Evolutionary conservation across 2,888 invertebrate species (phyloP).

Genomic region (Anarsia innoxiella): DNA sequence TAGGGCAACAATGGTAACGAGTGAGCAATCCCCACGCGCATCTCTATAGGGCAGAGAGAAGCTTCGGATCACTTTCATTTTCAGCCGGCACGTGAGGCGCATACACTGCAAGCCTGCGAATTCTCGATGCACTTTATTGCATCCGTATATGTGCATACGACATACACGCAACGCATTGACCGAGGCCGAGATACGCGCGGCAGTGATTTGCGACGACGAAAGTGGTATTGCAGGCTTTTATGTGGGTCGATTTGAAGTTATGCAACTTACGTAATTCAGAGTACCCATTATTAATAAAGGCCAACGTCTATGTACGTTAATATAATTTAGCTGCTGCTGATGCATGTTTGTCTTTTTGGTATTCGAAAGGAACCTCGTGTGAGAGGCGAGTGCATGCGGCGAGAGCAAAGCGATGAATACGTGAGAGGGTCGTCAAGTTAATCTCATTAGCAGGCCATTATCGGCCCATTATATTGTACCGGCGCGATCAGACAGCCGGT

Average conservation of each 20-base stretch:
- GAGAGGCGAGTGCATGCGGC: no score
- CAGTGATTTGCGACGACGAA: slow-evolving; percentile 73
- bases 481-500: slow-evolving; percentile 59
- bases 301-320: no score
- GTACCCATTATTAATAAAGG: no score
- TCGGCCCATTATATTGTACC: slow-evolving; percentile 57
- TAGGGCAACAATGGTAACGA: slow-evolving; percentile 51
- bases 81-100: slow-evolving; percentile 64
- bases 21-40: slow-evolving; percentile 56
- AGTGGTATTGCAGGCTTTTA: slow-evolving; percentile 73
- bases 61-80: slow-evolving; percentile 71
- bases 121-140: slow-evolving; percentile 69
- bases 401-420: slow-evolving; percentile 32
- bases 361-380: slow-evolving; percentile 1
- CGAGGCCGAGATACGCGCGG: slow-evolving; percentile 69
- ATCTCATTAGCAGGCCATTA: slow-evolving; percentile 61
- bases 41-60: slow-evolving; percentile 65
- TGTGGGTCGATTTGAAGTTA: slow-evolving; percentile 63
- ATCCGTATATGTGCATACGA: slow-evolving; percentile 71
- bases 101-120: slow-evolving; percentile 63
- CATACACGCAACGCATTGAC: slow-evolving; percentile 70
- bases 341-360: no score
- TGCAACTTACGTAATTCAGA: slow-evolving; percentile 52
- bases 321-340: no score
- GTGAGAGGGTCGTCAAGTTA: slow-evolving; percentile 50